Percentiles rank a stretch among this genome's conserved stretches.
phyloP scores from a whole-genome alignment of 2,797 vertebrate species.

The Hipposideros larvatus region DNA sequence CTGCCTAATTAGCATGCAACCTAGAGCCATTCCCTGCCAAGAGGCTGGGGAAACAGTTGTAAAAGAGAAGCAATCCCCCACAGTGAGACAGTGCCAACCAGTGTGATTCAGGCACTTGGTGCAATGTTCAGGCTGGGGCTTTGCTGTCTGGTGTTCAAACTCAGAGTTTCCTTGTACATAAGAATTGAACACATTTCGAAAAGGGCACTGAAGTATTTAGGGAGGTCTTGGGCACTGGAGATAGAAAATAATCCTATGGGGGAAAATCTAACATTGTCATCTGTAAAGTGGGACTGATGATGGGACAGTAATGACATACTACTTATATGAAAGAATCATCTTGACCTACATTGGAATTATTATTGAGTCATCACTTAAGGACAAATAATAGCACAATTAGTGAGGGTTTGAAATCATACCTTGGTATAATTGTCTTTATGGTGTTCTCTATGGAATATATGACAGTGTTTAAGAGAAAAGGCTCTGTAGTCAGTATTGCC shows the following conservation, averaged over 20 bases:
- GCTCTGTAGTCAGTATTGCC: background rate
- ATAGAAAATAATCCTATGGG: slow-evolving; percentile 10
- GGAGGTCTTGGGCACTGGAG: slow-evolving; percentile 9
- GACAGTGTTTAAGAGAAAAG: background rate
- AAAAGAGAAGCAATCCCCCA: slow-evolving; percentile 56
- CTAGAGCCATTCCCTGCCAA: slow-evolving; percentile 69
- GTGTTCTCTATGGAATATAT: background rate
- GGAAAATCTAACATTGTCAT: slow-evolving; percentile 29
- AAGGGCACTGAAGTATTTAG: slow-evolving; percentile 44
- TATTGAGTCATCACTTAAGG: slow-evolving; percentile 48
- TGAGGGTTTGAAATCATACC: background rate
- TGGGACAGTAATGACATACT: slow-evolving; percentile 10
- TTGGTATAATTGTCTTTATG: background rate
- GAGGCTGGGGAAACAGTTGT: slow-evolving; percentile 67
- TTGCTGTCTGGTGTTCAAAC: slow-evolving; percentile 41
- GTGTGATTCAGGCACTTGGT: slow-evolving; percentile 7
- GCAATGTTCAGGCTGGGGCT: slow-evolving; percentile 43
- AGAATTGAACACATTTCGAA: slow-evolving; percentile 68
- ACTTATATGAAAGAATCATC: slow-evolving; percentile 17
- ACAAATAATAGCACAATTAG: slow-evolving; percentile 30
- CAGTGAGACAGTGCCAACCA: slow-evolving; percentile 52
- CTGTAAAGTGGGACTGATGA: background rate
- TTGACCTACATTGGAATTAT: slow-evolving; percentile 10
- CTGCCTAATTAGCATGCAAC: slow-evolving; percentile 74
- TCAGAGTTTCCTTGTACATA: slow-evolving; percentile 55